A percentile compares a stretch with the other conserved stretches of the same genome.
Evolutionary conservation across 2,888 invertebrate genomes (phyloP).

Genomic region (Calliphora vomitoria): DNA sequence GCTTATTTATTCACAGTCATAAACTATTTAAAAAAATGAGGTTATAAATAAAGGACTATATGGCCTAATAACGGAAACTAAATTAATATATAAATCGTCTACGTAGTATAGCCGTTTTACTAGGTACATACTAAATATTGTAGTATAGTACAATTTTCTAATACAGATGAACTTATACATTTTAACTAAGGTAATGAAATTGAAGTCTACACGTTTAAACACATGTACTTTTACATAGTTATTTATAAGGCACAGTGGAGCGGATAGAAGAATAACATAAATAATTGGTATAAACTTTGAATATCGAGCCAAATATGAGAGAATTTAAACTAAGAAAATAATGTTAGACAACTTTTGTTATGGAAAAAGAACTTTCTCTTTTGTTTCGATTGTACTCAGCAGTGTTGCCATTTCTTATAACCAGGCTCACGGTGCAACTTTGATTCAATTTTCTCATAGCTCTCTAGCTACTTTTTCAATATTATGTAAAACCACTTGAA

Average conservation of each 20-base stretch:
- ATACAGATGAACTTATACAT: background rate
- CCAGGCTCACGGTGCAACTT: no score
- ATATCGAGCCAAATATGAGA: no score
- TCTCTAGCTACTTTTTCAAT: no score
- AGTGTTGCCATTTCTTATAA: no score
- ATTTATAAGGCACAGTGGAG: background rate
- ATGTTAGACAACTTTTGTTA: no score
- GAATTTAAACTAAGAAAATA: no score
- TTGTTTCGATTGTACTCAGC: no score
- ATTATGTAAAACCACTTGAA: no score
- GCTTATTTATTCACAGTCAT: conserved; percentile 47
- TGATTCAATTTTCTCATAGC: no score
- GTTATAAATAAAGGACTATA: conserved; percentile 57
- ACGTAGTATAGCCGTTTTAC: background rate
- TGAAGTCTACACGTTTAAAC: background rate
- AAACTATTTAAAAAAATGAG: conserved; percentile 57
- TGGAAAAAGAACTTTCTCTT: no score
- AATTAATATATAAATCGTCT: conserved; percentile 41
- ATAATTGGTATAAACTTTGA: no score
- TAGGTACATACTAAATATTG: background rate
- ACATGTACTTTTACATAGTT: background rate
- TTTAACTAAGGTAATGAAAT: background rate
- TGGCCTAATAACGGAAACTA: conserved; percentile 55
- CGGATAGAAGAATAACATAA: no score
- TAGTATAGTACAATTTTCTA: background rate